A percentile compares a stretch with the other conserved stretches of the same genome.
These are phyloP conservation scores for Nematostella vectensis DNA, from an alignment of 92 coral and sea anemone genomes.

Conservation along the genomic window DNA sequence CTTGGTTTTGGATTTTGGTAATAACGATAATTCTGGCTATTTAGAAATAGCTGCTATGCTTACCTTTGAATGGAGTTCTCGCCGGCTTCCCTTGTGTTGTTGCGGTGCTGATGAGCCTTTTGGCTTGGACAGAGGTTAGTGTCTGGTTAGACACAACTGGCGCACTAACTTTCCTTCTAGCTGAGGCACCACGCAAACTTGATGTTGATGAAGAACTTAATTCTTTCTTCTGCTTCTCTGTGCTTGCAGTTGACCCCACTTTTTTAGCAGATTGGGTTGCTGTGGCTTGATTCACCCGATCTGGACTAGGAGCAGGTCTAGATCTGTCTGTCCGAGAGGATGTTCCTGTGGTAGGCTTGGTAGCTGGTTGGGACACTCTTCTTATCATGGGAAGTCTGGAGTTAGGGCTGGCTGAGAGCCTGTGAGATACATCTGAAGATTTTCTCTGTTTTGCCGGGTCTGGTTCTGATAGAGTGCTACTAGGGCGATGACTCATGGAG, in stretches of 20 bases:
- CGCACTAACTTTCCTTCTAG: constrained; percentile 1
- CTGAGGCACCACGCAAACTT: neutral
- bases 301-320: too few relatives aligned
- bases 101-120: too few relatives aligned
- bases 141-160: neutral
- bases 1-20: too few relatives aligned
- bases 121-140: neutral
- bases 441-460: constrained; percentile 1
- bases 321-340: too few relatives aligned
- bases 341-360: too few relatives aligned
- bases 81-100: too few relatives aligned
- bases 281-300: too few relatives aligned
- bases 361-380: neutral
- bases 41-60: too few relatives aligned
- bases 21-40: too few relatives aligned
- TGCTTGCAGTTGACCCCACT: neutral
- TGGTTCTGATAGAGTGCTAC: constrained; percentile 19
- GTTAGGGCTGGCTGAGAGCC: neutral
- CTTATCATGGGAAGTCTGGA: constrained; percentile 3
- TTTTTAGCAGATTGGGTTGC: neutral
- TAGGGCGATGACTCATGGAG: constrained; percentile 19
- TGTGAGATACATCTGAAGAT: neutral
- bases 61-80: too few relatives aligned
- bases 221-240: constrained; percentile 3
- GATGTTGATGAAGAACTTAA: neutral